Conservation (phyloP, 2,888 invertebrate genomes). For the Pachycephus smyrnensis region DNA sequence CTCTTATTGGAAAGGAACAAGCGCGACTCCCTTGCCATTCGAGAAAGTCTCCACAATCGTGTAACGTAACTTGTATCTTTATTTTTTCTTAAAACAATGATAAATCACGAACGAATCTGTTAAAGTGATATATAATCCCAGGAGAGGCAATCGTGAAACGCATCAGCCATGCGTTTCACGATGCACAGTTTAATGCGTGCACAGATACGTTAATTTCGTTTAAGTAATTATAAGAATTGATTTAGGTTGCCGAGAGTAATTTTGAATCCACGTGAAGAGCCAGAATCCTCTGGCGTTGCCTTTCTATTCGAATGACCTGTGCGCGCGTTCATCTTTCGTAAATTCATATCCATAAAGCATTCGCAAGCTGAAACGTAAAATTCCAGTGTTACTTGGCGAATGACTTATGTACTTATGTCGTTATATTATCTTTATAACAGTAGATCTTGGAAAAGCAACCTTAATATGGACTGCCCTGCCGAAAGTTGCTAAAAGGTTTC, state of each 20-base stretch:
- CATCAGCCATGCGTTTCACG: constrained; percentile 51
- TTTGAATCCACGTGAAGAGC: not conserved
- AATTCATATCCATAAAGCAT: not conserved
- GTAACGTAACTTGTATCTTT: not conserved
- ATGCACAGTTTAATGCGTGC: constrained; percentile 8
- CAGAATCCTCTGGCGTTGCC: not conserved
- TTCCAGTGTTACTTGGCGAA: not conserved
- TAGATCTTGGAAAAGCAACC: not conserved
- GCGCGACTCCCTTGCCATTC: not conserved
- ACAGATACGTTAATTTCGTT: not conserved
- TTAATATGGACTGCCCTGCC: not conserved
- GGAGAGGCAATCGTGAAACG: constrained; percentile 33
- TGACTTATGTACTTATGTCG: not conserved
- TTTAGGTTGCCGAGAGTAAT: not conserved
- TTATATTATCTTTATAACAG: not conserved
- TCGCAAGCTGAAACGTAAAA: not conserved
- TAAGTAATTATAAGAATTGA: not conserved
- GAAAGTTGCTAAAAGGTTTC: not conserved
- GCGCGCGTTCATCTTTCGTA: not conserved
- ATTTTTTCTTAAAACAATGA: not conserved
- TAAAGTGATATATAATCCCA: not conserved
- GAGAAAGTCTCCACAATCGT: not conserved
- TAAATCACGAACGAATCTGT: not conserved
- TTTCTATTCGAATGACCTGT: not conserved
- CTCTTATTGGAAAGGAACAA: not conserved